Conservation (phyloP, 2,113 vertebrate genomes). For the Notechis scutatus region DNA sequence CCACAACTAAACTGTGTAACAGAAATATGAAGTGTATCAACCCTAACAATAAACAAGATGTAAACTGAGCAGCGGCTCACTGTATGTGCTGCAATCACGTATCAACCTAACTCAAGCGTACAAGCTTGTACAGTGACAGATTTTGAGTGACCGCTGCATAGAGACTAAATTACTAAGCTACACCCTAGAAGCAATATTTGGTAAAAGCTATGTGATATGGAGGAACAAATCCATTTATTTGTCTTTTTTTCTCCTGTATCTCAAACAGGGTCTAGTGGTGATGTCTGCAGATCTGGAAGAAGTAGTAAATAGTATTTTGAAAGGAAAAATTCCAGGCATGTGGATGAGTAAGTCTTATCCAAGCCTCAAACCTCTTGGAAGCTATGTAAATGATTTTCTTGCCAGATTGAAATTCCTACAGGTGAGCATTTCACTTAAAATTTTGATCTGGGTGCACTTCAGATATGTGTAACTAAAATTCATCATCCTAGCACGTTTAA, state of each 20-base stretch:
- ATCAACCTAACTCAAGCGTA: neutral
- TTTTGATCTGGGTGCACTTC: neutral
- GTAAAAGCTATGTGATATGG: neutral
- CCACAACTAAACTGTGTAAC: neutral
- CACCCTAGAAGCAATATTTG: neutral
- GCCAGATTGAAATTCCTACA: constrained; percentile 80
- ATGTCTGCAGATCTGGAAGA: constrained; percentile 87
- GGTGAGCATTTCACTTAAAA: constrained; percentile 57
- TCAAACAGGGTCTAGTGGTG: constrained; percentile 77
- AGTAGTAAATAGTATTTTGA: constrained; percentile 83
- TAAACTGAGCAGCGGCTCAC: neutral
- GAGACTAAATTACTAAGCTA: neutral
- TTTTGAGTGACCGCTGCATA: neutral
- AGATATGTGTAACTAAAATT: neutral
- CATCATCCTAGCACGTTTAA: neutral
- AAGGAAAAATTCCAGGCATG: constrained; percentile 78
- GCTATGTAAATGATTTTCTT: constrained; percentile 84
- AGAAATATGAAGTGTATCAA: neutral
- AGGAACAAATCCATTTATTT: neutral
- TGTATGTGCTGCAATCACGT: neutral
- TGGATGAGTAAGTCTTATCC: constrained; percentile 90
- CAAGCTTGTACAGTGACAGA: neutral
- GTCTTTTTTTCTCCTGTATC: neutral
- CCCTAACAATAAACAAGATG: neutral
- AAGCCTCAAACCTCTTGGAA: constrained; percentile 86